Conservation (phyloP, 2,888 invertebrate genomes). For the Sepiola atlantica region DNA sequence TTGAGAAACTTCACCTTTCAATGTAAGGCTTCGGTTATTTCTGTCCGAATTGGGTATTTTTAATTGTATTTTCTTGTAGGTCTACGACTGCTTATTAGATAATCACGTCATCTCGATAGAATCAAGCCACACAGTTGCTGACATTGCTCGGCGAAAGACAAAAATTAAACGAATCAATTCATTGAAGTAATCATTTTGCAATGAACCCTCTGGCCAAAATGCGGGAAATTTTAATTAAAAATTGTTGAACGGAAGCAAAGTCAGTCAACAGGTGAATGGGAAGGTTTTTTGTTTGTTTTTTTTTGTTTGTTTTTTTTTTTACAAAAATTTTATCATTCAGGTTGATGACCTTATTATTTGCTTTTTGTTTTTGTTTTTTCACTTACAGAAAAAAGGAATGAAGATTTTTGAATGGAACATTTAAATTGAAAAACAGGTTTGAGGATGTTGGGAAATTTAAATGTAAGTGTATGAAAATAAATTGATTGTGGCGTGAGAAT, state of each 20-base stretch:
- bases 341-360: background rate
- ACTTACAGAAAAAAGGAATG: background rate
- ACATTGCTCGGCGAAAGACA: background rate
- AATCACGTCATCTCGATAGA: background rate
- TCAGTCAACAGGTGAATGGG: background rate
- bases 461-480: background rate
- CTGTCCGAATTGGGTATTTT: background rate
- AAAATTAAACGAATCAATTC: background rate
- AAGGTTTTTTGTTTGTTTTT: background rate
- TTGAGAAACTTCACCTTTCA: background rate
- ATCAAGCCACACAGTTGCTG: background rate
- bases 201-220: background rate
- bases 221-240: background rate
- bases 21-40: background rate
- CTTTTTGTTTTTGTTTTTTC: background rate
- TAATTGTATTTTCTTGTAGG: background rate
- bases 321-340: background rate
- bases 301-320: no score
- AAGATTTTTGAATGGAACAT: background rate
- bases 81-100: background rate
- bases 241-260: background rate
- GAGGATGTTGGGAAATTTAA: background rate
- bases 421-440: background rate
- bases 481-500: background rate
- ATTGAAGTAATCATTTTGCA: background rate